A percentile compares a stretch with the other conserved stretches of the same genome.
Conservation (phyloP, 2,888 invertebrate genomes). For the Polydrusus cervinus region DNA sequence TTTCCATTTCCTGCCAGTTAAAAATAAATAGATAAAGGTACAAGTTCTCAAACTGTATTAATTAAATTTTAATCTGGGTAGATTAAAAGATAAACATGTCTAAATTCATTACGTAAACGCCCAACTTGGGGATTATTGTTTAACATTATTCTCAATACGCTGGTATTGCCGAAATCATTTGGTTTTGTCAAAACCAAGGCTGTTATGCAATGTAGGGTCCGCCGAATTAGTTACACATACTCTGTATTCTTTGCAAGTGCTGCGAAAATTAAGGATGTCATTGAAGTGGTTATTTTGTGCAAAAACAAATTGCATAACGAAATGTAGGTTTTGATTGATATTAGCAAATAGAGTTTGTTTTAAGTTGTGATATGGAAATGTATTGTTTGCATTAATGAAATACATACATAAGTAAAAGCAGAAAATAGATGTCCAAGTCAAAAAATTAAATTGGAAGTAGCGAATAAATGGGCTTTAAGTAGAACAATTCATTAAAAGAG, state of each 20-base stretch:
- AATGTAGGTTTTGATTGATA: conserved; percentile 1
- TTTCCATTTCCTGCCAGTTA: too few species aligned
- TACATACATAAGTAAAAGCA: too few species aligned
- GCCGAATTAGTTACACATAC: not conserved
- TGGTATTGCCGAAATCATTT: conserved; percentile 6
- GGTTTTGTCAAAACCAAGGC: conserved; percentile 15
- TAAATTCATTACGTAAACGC: conserved; percentile 12
- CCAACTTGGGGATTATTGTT: not conserved
- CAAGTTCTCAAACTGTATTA: not conserved
- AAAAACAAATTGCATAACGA: conserved; percentile 7
- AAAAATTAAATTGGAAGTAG: too few species aligned
- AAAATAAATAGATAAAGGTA: too few species aligned
- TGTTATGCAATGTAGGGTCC: conserved; percentile 7
- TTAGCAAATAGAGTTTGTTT: too few species aligned
- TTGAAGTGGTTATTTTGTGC: conserved; percentile 12
- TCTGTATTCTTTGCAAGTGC: conserved; percentile 2
- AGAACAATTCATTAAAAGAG: too few species aligned
- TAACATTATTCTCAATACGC: not conserved
- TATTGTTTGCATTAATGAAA: too few species aligned
- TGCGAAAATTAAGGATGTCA: conserved; percentile 23
- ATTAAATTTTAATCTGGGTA: not conserved
- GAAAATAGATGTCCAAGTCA: too few species aligned
- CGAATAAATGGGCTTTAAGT: too few species aligned
- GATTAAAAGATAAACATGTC: not conserved
- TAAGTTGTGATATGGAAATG: too few species aligned